Percentiles rank a stretch among this genome's conserved stretches.
phyloP scores from a whole-genome alignment of 1,140 invertebrate species.

The Trichonephila inaurata region DNA sequence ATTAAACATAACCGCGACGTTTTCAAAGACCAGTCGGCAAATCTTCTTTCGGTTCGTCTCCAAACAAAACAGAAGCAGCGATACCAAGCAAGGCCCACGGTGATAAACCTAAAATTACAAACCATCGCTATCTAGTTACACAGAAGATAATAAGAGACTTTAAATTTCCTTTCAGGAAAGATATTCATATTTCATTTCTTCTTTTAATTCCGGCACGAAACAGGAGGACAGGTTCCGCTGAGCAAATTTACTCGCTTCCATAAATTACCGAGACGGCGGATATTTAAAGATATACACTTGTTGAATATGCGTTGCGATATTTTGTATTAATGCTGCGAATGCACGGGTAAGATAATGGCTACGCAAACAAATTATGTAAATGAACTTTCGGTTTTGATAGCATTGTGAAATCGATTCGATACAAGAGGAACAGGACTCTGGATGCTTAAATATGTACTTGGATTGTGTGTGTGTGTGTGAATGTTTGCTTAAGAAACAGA shows the following conservation, averaged over 20 bases:
- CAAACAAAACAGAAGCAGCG: too few species aligned
- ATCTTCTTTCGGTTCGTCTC: too few species aligned
- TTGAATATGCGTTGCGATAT: constrained; percentile 16
- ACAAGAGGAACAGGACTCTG: background rate
- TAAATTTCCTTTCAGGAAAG: background rate
- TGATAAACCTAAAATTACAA: constrained; percentile 1
- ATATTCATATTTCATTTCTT: background rate
- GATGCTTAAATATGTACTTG: background rate
- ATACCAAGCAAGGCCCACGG: background rate
- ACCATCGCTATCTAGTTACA: background rate
- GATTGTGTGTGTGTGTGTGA: too few species aligned
- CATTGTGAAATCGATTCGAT: constrained; percentile 1
- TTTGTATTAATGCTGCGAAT: background rate
- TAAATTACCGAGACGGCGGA: background rate
- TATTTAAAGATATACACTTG: constrained; percentile 13
- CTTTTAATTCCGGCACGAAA: background rate
- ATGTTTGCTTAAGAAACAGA: background rate
- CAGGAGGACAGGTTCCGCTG: background rate
- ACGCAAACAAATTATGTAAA: constrained; percentile 47
- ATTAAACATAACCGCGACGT: background rate
- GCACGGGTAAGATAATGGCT: background rate
- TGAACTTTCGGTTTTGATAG: background rate
- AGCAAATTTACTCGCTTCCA: constrained; percentile 3
- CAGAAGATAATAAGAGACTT: background rate
- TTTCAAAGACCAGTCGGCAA: background rate